Percentiles rank a stretch among this genome's conserved stretches.
Evolutionary conservation across 2,888 invertebrate species (phyloP).

Genomic region (Ophion costatus): DNA sequence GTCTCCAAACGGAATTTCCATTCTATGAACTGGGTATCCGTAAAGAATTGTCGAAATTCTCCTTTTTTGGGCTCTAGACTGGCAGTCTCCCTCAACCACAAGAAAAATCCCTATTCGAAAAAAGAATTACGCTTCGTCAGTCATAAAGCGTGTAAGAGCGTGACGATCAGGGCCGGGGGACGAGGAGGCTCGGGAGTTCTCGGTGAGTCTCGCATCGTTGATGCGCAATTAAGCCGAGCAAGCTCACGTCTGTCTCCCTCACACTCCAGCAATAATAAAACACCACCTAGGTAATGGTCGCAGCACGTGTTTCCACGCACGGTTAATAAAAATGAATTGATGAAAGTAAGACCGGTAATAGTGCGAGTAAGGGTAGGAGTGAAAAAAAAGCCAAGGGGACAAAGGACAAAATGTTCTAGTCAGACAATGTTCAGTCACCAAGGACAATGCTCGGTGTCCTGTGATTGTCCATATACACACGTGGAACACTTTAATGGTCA

Average conservation of each 20-base stretch:
- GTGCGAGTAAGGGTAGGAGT: constrained; percentile 15
- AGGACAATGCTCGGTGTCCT: neutral
- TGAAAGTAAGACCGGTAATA: constrained; percentile 47
- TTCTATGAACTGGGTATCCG: too few relatives aligned
- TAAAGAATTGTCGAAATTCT: too few relatives aligned
- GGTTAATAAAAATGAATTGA: constrained; percentile 61
- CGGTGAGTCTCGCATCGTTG: constrained; percentile 42
- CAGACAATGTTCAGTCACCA: neutral
- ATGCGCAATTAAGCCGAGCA: constrained; percentile 39
- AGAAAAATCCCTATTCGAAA: constrained; percentile 2
- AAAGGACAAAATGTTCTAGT: constrained; percentile 18
- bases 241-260: constrained; percentile 36
- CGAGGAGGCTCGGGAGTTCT: neutral
- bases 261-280: constrained; percentile 68
- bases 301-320: constrained; percentile 71
- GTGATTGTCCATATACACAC: neutral
- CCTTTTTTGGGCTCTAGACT: too few relatives aligned
- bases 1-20: too few relatives aligned
- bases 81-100: neutral
- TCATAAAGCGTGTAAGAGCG: constrained; percentile 29
- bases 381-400: constrained; percentile 17
- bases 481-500: constrained; percentile 50
- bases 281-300: constrained; percentile 68
- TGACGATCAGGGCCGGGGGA: neutral
- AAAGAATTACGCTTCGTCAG: constrained; percentile 2